Conservation (phyloP, 2,797 vertebrate species). For the Gymnothorax reevesii region DNA sequence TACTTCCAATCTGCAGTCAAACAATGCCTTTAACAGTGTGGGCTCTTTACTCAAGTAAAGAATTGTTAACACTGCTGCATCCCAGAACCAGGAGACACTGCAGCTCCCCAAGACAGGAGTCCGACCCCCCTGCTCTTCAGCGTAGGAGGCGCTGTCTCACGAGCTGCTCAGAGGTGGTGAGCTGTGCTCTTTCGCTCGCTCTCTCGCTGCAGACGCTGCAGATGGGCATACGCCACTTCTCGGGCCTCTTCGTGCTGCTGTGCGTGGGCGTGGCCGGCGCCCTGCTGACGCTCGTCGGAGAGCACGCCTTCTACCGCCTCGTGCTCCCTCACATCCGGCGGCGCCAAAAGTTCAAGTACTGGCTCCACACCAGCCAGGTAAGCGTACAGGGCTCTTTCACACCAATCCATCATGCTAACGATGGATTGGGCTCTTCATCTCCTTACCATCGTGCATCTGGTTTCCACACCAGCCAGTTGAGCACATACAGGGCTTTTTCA, state of each 20-base stretch:
- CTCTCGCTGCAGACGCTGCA: conserved; percentile 78
- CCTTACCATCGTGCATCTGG: not conserved
- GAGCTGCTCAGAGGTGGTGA: not conserved
- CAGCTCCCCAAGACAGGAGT: too few relatives aligned
- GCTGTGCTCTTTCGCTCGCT: not conserved
- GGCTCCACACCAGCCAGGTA: conserved; percentile 92
- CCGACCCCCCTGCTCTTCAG: too few relatives aligned
- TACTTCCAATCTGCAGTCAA: too few relatives aligned
- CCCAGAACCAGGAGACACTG: too few relatives aligned
- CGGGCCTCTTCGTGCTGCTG: conserved; percentile 84
- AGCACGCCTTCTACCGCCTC: conserved; percentile 83
- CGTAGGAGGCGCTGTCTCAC: not conserved
- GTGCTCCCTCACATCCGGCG: conserved; percentile 81
- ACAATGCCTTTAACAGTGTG: too few relatives aligned
- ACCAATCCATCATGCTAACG: too few relatives aligned
- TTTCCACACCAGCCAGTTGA: conserved; percentile 88
- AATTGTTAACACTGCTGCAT: too few relatives aligned
- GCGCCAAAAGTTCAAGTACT: conserved; percentile 82
- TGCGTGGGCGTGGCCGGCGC: conserved; percentile 85
- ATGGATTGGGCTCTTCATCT: not conserved
- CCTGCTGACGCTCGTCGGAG: conserved; percentile 80
- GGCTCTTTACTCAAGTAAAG: too few relatives aligned
- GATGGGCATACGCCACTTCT: conserved; percentile 92
- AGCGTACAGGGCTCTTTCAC: not conserved
- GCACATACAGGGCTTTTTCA: not conserved